Conservation (phyloP, 1,140 invertebrate genomes). For the Hylaeus volcanicus region DNA sequence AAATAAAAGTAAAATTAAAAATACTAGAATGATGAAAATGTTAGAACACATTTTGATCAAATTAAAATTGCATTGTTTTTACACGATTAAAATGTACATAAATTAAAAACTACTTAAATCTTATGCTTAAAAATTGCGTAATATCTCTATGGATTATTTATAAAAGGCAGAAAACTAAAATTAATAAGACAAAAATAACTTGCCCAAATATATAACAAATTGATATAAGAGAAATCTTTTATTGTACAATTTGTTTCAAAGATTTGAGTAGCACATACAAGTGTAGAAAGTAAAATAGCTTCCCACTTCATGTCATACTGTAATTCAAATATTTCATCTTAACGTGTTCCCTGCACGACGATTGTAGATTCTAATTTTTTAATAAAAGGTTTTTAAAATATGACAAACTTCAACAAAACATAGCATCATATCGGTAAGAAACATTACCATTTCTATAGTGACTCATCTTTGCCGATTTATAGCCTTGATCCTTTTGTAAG, state of each 20-base stretch:
- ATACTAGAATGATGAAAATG: not conserved
- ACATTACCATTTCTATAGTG: conserved; percentile 42
- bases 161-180: conserved; percentile 22
- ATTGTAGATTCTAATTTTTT: conserved; percentile 8
- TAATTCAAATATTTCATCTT: conserved; percentile 24
- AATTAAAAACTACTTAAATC: not conserved
- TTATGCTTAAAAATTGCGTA: not conserved
- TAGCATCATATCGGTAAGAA: conserved; percentile 44
- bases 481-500: conserved; percentile 37
- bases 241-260: conserved; percentile 35
- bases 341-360: conserved; percentile 9
- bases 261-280: conserved; percentile 31
- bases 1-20: not conserved
- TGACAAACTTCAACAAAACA: conserved; percentile 52
- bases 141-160: conserved; percentile 1
- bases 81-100: no score
- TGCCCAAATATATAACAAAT: conserved; percentile 19
- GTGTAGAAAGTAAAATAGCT: conserved; percentile 31
- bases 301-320: conserved; percentile 18
- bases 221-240: conserved; percentile 40
- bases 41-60: not conserved
- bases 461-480: conserved; percentile 37
- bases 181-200: conserved; percentile 20
- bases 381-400: conserved; percentile 29
- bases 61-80: not conserved